These are phyloP conservation scores for Catharus fuscescens DNA, from an alignment of 2,113 vertebrate species.

Conservation along the genomic window DNA sequence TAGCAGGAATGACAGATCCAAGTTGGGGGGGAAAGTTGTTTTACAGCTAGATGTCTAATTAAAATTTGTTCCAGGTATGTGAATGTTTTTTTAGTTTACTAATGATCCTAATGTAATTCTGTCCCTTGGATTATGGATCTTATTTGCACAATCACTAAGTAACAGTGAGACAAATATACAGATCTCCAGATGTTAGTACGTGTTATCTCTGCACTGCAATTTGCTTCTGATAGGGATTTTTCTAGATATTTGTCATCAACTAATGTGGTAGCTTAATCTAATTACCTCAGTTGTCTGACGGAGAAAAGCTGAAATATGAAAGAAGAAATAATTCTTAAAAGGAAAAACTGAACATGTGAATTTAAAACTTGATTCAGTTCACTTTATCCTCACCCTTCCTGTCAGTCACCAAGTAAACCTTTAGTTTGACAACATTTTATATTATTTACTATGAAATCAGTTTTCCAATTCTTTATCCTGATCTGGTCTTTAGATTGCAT, in stretches of 20 bases:
- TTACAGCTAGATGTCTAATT: not conserved
- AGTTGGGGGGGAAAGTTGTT: not conserved
- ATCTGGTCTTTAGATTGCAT: not conserved
- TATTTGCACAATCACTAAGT: not conserved
- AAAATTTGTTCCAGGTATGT: not conserved
- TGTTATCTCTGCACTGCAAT: not conserved
- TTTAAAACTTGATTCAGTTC: not conserved
- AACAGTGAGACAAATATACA: not conserved
- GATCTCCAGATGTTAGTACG: not conserved
- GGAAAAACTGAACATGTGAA: accelerated
- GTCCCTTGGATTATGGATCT: not conserved
- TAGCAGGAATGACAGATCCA: not conserved
- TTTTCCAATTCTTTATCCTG: not conserved
- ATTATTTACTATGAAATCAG: not conserved
- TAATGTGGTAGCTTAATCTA: not conserved
- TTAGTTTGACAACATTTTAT: not conserved
- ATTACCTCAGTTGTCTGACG: not conserved
- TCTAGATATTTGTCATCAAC: not conserved
- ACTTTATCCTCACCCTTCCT: not conserved
- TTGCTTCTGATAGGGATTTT: not conserved
- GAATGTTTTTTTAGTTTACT: not conserved
- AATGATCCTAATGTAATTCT: not conserved
- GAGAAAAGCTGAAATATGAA: not conserved
- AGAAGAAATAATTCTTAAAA: not conserved
- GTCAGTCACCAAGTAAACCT: not conserved